Base-by-base conservation (phyloP, 2,888 invertebrate species). In the Labia minor region DNA sequence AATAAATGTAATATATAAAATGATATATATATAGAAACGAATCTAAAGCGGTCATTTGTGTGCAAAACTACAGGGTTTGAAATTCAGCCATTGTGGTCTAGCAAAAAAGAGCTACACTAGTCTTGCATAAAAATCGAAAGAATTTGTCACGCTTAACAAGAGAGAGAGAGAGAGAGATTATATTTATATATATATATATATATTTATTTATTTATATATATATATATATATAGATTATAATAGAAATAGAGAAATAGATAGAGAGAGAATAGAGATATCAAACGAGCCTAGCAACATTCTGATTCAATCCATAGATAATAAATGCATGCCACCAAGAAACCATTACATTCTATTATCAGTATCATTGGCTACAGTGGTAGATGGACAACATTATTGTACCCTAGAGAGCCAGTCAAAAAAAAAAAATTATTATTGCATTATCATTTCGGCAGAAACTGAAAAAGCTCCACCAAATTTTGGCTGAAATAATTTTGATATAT, bases 281-380 rank as follows among this genome's bases (percentile, higher is more conserved):
- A 26, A 26, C 26, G 68, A 67, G 65, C 69, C 65, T 65, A 68
- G 65, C 64, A 64, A 65, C 65, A 68, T 68, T 67, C 67, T 61
- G 61, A 64, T 62, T 66, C 61, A 68, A 68, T 67, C 49, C 49
- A 49, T 14, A 49, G 61, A 66, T 33, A n/a, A n/a, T n/a, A 21
- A 67, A 69, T 82, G 84, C 85, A 86, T 86, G 85, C 86, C 85
- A 85, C 86, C 86, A 86, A 86, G 86, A 86, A 85, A 86, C 85
- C 83, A 70, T 72, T 68, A 70, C 69, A 70, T 70, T 70, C 71
- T 70, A 72, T 26, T 66, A 65, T 67, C 67, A 68, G 66, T 68
- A 68, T 65, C 71, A 71, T 70, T 71, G 71, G 71, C 71, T 71
- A 71, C 70, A 70, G 66, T 70, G 71, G 71, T 70, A 70, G 70